Conservation (phyloP, 2,888 invertebrate genomes). For the Galerucella pusilla region DNA sequence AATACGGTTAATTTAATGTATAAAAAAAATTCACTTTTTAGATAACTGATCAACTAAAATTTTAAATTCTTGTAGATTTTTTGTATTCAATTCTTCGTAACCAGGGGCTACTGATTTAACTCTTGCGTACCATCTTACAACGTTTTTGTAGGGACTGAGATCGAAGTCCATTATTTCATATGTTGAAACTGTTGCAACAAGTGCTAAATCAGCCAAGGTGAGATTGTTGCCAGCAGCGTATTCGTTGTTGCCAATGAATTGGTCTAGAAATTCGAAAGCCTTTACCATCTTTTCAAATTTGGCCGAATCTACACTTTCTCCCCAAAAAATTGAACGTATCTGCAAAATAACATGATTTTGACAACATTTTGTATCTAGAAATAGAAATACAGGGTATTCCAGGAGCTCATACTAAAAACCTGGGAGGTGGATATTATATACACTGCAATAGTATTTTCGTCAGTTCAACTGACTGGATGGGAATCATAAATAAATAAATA, state of each 20-base stretch:
- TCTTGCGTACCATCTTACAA: conserved; percentile 72
- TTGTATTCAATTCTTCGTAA: conserved; percentile 64
- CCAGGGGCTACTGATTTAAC: conserved; percentile 72
- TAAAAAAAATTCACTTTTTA: conserved; percentile 66
- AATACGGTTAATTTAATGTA: too few species aligned
- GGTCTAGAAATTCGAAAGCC: conserved; percentile 76
- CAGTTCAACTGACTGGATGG: too few species aligned
- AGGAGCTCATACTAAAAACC: too few species aligned
- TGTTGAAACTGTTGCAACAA: conserved; percentile 77
- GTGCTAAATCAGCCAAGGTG: conserved; percentile 82
- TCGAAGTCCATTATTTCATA: conserved; percentile 74
- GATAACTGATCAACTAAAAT: conserved; percentile 53
- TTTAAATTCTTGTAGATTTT: conserved; percentile 56
- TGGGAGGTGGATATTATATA: too few species aligned
- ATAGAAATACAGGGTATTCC: too few species aligned
- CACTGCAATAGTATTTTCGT: too few species aligned
- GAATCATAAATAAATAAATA: too few species aligned
- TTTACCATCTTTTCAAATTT: conserved; percentile 77
- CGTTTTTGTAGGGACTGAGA: conserved; percentile 75
- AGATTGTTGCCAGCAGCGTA: conserved; percentile 79
- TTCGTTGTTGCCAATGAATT: conserved; percentile 76
- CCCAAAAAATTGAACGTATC: conserved; percentile 65
- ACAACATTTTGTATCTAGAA: too few species aligned
- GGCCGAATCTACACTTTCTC: conserved; percentile 68
- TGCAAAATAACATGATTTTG: conserved; percentile 44